A percentile compares a stretch with the other conserved stretches of the same genome.
Conservation (phyloP, 2,888 invertebrate species). For the Nephrotoma flavescens region DNA sequence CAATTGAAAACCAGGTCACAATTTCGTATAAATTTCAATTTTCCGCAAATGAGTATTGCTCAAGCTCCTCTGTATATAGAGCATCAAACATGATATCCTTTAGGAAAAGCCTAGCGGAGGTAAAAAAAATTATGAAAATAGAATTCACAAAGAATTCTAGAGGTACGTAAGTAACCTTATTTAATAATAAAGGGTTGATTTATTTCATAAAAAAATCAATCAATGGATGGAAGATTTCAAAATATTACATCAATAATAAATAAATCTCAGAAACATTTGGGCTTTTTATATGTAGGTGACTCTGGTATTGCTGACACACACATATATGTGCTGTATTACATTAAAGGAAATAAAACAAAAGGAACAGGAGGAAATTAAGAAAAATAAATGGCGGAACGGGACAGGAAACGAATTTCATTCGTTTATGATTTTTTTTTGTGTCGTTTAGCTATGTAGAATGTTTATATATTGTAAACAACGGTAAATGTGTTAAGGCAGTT, state of each 20-base stretch:
- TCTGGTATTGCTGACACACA: not conserved
- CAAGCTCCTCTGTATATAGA: not conserved
- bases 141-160: no score
- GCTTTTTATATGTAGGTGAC: no score
- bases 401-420: not conserved
- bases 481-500: not conserved
- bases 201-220: no score
- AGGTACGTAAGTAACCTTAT: no score
- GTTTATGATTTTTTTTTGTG: not conserved
- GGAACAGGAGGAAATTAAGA: not conserved
- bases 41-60: not conserved
- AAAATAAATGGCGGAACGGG: not conserved
- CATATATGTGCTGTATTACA: not conserved
- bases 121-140: no score
- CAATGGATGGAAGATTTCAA: no score
- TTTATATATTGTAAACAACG: not conserved
- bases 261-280: no score
- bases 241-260: no score
- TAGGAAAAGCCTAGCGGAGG: no score
- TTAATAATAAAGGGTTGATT: no score
- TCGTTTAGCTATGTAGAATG: not conserved
- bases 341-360: not conserved
- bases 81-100: no score
- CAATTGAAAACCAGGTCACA: not conserved
- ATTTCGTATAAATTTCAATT: not conserved